These are phyloP conservation scores for Sylvilagus bachmani DNA, from an alignment of 2,113 vertebrate species.

Conservation along the genomic window DNA sequence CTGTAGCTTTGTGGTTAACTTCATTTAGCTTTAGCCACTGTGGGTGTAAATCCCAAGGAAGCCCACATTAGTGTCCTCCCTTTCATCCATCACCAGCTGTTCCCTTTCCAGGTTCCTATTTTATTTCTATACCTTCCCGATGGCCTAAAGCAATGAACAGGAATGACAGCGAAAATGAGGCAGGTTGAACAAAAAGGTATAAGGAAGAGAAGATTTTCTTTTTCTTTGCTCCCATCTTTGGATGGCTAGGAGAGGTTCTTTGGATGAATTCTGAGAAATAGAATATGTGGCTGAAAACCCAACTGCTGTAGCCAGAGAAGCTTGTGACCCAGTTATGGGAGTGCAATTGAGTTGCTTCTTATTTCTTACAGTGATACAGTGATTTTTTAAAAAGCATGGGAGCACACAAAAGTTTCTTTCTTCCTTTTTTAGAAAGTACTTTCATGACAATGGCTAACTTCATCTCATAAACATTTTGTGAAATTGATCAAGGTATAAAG, in stretches of 20 bases:
- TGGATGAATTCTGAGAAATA: slow-evolving; percentile 59
- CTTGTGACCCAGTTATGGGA: slow-evolving; percentile 53
- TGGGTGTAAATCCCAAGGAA: not conserved
- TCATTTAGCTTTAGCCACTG: not conserved
- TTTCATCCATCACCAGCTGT: not conserved
- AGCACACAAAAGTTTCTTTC: not conserved
- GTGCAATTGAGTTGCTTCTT: slow-evolving; percentile 32
- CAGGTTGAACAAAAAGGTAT: slow-evolving; percentile 47
- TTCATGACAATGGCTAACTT: slow-evolving; percentile 26
- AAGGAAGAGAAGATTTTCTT: slow-evolving; percentile 20
- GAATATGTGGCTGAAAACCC: slow-evolving; percentile 46
- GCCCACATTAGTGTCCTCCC: not conserved
- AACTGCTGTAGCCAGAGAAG: not conserved
- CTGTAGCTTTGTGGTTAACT: not conserved
- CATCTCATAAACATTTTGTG: slow-evolving; percentile 40
- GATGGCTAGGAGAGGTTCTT: slow-evolving; percentile 23
- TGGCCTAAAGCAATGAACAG: slow-evolving; percentile 26
- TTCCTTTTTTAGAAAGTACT: not conserved
- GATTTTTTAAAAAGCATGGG: slow-evolving; percentile 7
- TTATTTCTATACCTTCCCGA: not conserved
- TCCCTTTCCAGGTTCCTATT: slow-evolving; percentile 10
- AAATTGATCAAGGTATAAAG: slow-evolving; percentile 39
- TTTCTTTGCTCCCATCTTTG: slow-evolving; percentile 39
- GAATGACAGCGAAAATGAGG: slow-evolving; percentile 19
- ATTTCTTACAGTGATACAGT: slow-evolving; percentile 46